These are phyloP conservation scores for Rhopilema esculentum DNA, from an alignment of 30 jellyfish, hydroid and myxozoan genomes.

Conservation along the genomic window DNA sequence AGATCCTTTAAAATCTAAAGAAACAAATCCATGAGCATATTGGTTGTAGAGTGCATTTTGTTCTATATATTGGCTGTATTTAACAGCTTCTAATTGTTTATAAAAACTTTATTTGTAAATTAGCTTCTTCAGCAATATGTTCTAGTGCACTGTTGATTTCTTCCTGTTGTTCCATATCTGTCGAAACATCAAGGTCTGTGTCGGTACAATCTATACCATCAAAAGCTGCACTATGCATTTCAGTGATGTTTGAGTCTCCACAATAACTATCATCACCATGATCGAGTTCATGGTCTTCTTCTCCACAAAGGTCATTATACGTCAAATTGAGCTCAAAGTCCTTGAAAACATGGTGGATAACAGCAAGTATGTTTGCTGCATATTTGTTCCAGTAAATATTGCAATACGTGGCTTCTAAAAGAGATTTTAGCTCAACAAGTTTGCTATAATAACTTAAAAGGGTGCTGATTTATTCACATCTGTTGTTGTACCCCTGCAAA, in stretches of 20 bases:
- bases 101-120: background rate
- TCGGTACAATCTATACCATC: background rate
- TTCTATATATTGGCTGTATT: background rate
- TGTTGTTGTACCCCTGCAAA: constrained; percentile 10
- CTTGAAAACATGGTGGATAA: constrained; percentile 20
- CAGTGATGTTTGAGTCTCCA: background rate
- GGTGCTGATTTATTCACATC: constrained; percentile 10
- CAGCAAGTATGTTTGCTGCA: constrained; percentile 34
- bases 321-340: constrained; percentile 23
- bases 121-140: background rate
- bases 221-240: constrained; percentile 4
- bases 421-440: background rate
- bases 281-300: background rate
- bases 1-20: background rate
- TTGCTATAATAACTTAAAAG: background rate
- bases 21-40: background rate
- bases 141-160: constrained; percentile 5
- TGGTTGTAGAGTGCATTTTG: background rate
- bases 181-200: constrained; percentile 8
- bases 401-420: constrained; percentile 12
- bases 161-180: background rate
- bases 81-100: background rate
- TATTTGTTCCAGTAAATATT: constrained; percentile 13
- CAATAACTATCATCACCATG: constrained; percentile 9
- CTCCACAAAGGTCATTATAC: constrained; percentile 6